Evolutionary conservation across 2,888 invertebrate species (phyloP), one percentile per base, ranked within the genome.

Genomic region (Allygus modestus): DNA sequence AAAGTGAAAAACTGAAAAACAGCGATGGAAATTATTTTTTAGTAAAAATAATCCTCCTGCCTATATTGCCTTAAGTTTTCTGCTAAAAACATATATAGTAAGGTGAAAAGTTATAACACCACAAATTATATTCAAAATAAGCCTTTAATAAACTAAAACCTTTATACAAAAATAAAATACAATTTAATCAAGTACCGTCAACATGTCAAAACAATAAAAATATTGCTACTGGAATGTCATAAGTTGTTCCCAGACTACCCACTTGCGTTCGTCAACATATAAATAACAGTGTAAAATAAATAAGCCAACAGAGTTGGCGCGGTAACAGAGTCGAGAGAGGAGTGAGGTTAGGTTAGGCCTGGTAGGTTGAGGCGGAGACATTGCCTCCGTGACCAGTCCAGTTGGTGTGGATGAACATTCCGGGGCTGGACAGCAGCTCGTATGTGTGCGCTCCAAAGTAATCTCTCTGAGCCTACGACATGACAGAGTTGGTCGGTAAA

Each of bases 401-500:
- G 92, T 99, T 99, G 86, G 99, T 99, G 91, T 99, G 99, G 1
- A 97, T 93, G 90, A 96, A 99, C 88, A 93, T 94, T 2, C 98
- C 99, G 69, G 98, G 98, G 86, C 96, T 92, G 4, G 92, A 93
- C 83, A 97, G 91, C 83, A 98, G 91, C 91, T 99, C 99, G 89
- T 99, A 99, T 0, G 99, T 99, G 90, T 99, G 99, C 0, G 99
- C 99, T 0, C 99, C 99, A 89, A 99, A 99, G 90, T 98, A 99
- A 91, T 99, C 99, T 51, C 99, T 93, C 90, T 99, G 99, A 0
- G 99, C 98, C 95, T 95, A 51, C 17, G 9, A 69, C 7, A 15
- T 51, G 2, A 31, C 65, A 28, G 12, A 65, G 65, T 65, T 58
- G 58, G 58, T 58, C 5, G 65, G 65, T 65, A 65, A 31, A 9